Evolutionary conservation across 2,888 invertebrate genomes (phyloP).

Genomic region (Osmoderma eremita): DNA sequence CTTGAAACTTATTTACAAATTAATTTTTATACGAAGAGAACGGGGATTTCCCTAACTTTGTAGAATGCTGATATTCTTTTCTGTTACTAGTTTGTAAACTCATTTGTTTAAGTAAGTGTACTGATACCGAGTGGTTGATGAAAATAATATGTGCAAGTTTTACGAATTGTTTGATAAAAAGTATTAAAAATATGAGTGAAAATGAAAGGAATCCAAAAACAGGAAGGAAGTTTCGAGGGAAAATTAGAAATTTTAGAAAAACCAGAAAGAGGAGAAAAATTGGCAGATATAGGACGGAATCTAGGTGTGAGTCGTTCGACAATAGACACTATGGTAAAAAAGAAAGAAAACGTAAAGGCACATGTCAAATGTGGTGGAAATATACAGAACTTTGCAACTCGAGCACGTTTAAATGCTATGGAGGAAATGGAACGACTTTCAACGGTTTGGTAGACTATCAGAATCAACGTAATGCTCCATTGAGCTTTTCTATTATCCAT

Average conservation of each 20-base stretch:
- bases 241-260: neutral
- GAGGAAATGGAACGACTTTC: neutral
- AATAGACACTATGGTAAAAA: neutral
- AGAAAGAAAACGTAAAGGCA: neutral
- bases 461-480: neutral
- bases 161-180: neutral
- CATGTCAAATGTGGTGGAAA: neutral
- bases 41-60: no score
- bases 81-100: no score
- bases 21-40: neutral
- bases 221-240: neutral
- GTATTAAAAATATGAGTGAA: neutral
- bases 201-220: neutral
- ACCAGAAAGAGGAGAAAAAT: no score
- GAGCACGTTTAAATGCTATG: neutral
- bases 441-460: neutral
- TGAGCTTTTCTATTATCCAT: neutral
- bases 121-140: neutral
- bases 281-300: neutral
- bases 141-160: neutral
- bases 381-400: no score
- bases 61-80: no score
- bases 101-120: no score
- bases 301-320: neutral
- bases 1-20: neutral